Percentiles rank a stretch among this genome's conserved stretches.
These are phyloP conservation scores for Porites cylindrica DNA, from an alignment of 92 coral and sea anemone genomes.

Conservation along the genomic window DNA sequence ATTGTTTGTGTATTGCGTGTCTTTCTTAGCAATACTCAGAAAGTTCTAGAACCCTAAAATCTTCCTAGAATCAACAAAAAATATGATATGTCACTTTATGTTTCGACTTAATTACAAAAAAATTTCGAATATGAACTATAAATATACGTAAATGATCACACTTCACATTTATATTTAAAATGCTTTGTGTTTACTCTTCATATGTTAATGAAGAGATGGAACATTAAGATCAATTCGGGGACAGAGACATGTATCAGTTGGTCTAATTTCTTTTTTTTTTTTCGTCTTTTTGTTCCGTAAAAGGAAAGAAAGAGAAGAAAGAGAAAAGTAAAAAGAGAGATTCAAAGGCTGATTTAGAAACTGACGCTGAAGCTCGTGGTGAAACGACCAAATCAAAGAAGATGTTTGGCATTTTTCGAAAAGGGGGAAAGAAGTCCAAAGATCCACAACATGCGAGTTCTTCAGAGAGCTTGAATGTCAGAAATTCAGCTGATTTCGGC, in stretches of 20 bases:
- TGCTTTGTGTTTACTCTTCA: no score
- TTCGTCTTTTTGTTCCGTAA: background rate
- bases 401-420: slow-evolving; percentile 35
- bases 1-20: no score
- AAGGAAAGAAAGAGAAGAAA: slow-evolving; percentile 40
- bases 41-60: no score
- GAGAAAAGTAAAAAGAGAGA: slow-evolving; percentile 35
- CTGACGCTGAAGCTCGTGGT: background rate
- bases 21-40: no score
- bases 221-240: no score
- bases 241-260: background rate
- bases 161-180: no score
- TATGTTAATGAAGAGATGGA: no score
- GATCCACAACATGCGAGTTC: slow-evolving; percentile 10
- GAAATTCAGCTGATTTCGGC: slow-evolving; percentile 26
- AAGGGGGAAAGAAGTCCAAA: slow-evolving; percentile 35
- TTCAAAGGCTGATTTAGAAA: slow-evolving; percentile 19
- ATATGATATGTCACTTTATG: no score
- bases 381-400: slow-evolving; percentile 20
- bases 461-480: slow-evolving; percentile 38
- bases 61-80: no score
- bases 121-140: no score
- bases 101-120: no score
- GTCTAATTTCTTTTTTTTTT: background rate
- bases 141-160: no score